phyloP scores from a whole-genome alignment of 2,797 vertebrate genomes.

The Okamejei kenojei region DNA sequence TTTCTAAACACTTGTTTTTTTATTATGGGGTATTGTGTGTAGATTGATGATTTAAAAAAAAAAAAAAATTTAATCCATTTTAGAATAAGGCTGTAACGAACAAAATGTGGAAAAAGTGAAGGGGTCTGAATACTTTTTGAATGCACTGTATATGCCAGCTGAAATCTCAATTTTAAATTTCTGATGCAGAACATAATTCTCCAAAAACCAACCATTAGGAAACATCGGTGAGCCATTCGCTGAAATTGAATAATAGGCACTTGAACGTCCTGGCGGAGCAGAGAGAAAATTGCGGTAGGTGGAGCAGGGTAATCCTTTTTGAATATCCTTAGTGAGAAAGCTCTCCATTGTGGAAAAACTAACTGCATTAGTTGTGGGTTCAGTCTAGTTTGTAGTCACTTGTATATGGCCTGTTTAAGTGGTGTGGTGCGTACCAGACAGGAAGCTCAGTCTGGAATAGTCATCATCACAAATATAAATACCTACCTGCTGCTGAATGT shows the following conservation, averaged over 20 bases:
- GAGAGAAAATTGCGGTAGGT: background rate
- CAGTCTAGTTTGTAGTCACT: background rate
- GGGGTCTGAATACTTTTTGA: too few species aligned
- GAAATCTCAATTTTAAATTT: background rate
- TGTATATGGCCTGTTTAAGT: background rate
- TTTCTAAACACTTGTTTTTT: too few species aligned
- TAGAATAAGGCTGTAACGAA: too few species aligned
- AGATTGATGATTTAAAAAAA: too few species aligned
- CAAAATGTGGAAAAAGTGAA: too few species aligned
- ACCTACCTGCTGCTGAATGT: background rate
- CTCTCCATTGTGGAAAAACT: background rate
- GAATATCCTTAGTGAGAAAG: background rate
- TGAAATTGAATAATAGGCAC: background rate
- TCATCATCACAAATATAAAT: constrained; percentile 21
- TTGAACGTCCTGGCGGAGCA: background rate
- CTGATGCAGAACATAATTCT: background rate
- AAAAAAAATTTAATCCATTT: too few species aligned
- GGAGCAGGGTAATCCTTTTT: background rate
- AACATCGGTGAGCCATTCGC: background rate
- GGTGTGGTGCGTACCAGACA: constrained; percentile 15
- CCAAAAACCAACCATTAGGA: background rate
- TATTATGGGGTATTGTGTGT: too few species aligned
- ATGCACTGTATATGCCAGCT: background rate
- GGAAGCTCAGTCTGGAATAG: constrained; percentile 30
- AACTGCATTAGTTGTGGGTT: background rate